Conservation (phyloP, 1,140 invertebrate genomes). For the Aphis gossypii region DNA sequence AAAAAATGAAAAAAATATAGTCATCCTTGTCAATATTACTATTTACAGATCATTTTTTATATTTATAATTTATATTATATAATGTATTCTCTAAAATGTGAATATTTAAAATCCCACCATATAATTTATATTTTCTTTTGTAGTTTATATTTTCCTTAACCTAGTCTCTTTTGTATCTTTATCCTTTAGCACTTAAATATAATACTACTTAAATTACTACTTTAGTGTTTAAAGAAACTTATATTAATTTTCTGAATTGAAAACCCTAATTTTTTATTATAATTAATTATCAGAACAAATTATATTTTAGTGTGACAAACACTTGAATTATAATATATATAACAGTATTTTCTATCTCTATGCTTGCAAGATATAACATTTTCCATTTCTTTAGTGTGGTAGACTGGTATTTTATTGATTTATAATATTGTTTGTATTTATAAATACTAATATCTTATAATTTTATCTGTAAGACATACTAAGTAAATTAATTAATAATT, state of each 20-base stretch:
- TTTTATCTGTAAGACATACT: conserved; percentile 40
- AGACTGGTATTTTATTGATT: conserved; percentile 51
- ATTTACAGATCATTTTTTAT: conserved; percentile 25
- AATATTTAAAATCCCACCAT: conserved; percentile 29
- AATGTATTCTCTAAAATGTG: conserved; percentile 31
- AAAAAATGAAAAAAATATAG: not conserved
- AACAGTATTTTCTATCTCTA: conserved; percentile 45
- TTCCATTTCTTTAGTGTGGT: conserved; percentile 37
- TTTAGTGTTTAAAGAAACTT: not conserved
- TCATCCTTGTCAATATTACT: conserved; percentile 1
- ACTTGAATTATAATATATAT: not conserved
- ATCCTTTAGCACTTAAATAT: conserved; percentile 18
- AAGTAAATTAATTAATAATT: conserved; percentile 29
- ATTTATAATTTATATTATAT: conserved; percentile 31
- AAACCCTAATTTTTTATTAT: not conserved
- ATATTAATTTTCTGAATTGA: conserved; percentile 21
- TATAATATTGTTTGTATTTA: conserved; percentile 42
- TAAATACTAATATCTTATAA: conserved; percentile 25
- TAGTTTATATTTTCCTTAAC: conserved; percentile 53
- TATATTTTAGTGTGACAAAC: conserved; percentile 34
- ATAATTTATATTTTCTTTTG: conserved; percentile 52
- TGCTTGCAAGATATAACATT: conserved; percentile 25
- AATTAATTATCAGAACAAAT: conserved; percentile 45
- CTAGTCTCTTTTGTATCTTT: conserved; percentile 56
- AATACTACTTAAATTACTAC: conserved; percentile 41